Base-by-base conservation (phyloP, 37 sponge, comb jelly and placozoan species). In the Cliona cf. orientalis region DNA sequence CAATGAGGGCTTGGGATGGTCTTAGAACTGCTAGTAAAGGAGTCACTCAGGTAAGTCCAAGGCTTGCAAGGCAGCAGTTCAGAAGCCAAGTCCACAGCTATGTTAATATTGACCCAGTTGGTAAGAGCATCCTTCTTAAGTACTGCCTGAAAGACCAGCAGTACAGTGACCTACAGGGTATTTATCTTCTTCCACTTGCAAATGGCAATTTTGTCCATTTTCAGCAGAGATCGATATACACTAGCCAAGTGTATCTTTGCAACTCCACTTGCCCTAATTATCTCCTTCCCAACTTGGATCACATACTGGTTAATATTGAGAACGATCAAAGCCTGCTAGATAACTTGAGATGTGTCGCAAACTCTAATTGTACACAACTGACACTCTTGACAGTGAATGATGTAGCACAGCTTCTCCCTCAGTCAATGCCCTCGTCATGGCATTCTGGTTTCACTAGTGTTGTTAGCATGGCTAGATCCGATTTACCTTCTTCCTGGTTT, bases 111-210 rank as follows among this genome's bases (percentile, higher is more conserved):
- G 69, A 58, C 28, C 5, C 23, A 57, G 36, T 26, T 19, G 71
- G 38, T 0, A 87, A 87, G 46, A 6, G 34, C 21, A 69, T 75
- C 17, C 37, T 87, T 1, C 82, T 87, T 5, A 64, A 26, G 40
- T 87, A 87, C 62, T 87, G 88, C 45, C 57, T 72, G 5, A 44
- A 58, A 11, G 88, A 87, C 42, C 32, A 66, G 25, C 36, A 66
- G 17, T 80, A 75, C 67, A 58, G 42, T 41, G 74, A 80, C 32
- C 37, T 87, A 34, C 22, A 28, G 26, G 69, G 61, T 5, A 39
- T 87, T 19, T 44, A 42, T 21, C 61, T 87, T 41, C 68, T 87
- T 23, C 88, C 88, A 53, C 61, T 87, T 28, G 81, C 76, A 4
- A 66, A 87, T 75, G 70, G 70, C 29, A 80, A 36, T 6, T 87